Conservation (phyloP, 2,888 invertebrate species). For the Acrocera orbiculus region DNA sequence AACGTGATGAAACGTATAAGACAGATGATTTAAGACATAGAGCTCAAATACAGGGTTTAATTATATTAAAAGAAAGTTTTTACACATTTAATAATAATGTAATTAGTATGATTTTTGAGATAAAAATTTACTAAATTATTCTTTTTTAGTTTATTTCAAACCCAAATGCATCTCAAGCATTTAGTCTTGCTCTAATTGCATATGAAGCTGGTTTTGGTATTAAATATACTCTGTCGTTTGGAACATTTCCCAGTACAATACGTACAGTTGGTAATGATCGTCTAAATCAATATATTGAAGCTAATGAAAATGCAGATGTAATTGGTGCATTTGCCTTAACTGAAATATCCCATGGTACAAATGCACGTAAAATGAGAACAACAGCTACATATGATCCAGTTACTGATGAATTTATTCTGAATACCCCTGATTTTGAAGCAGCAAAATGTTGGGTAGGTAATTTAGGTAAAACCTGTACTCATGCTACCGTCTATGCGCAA, state of each 20-base stretch:
- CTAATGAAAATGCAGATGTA: conserved; percentile 42
- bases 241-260: conserved; percentile 47
- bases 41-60: conserved; percentile 41
- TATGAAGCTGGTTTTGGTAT: conserved; percentile 45
- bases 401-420: conserved; percentile 51
- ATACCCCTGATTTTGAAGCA: conserved; percentile 61
- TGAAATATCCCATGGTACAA: conserved; percentile 81
- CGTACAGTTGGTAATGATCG: conserved; percentile 46
- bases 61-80: conserved; percentile 43
- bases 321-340: conserved; percentile 77
- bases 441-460: conserved; percentile 58
- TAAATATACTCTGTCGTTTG: conserved; percentile 46
- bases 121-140: conserved; percentile 37
- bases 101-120: conserved; percentile 60
- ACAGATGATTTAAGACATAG: conserved; percentile 40
- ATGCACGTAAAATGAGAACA: conserved; percentile 73
- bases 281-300: conserved; percentile 36
- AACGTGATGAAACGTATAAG: conserved; percentile 32
- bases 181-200: conserved; percentile 38
- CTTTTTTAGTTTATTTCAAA: conserved; percentile 32
- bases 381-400: conserved; percentile 62
- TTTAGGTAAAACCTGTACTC: conserved; percentile 52
- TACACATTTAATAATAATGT: conserved; percentile 48
- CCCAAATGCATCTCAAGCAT: conserved; percentile 34
- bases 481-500: conserved; percentile 79